Evolutionary conservation across 2,113 vertebrate genomes (phyloP), one percentile per base, ranked within the genome.

Genomic region (Sander lucioperca): DNA sequence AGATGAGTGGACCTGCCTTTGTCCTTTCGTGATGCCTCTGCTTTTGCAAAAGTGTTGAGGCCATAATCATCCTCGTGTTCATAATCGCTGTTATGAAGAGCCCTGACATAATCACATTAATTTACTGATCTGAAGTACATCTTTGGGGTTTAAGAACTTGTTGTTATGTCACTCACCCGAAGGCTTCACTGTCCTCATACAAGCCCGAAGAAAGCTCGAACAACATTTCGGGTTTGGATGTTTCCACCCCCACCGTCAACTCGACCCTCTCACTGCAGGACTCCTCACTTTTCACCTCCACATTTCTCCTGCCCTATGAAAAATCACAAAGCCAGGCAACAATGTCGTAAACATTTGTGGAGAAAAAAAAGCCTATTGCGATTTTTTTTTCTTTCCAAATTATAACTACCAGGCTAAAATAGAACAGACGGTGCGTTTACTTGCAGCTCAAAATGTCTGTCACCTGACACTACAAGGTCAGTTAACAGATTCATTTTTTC

Each of bases 1-100:
- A 71, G 72, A 54, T 51, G 72, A 77, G 68, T 70, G 68, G 43
- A 79, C 62, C 14, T 13, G 59, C 57, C 73, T 86, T 74, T 61
- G 61, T 48, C 47, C 54, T 25, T 61, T 45, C 30, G 74, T 61
- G 50, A 53, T 45, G 71, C 21, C 39, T 75, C 61, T 65, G 58
- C 64, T 25, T 45, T 27, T 73, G 45, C 61, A 2, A 54, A 36
- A 79, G 36, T 5, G 39, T 16, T 0, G 11, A 14, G 5, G 3
- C 19, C 1, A n/a, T 21, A 15, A 33, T 66, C 45, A 21, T 58
- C 36, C 43, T 57, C 5, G 1, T 23, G 3, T 43, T 84, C 70
- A 56, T 66, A 78, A 50, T 77, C 1, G 5, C 63, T 15, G 45
- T 13, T 50, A 23, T 30, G 57, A 79, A 27, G 33, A 85, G 50